Evolutionary conservation across 2,797 vertebrate genomes (phyloP), one percentile per base, ranked within the genome.

Genomic region (Emydoidea blandingii): DNA sequence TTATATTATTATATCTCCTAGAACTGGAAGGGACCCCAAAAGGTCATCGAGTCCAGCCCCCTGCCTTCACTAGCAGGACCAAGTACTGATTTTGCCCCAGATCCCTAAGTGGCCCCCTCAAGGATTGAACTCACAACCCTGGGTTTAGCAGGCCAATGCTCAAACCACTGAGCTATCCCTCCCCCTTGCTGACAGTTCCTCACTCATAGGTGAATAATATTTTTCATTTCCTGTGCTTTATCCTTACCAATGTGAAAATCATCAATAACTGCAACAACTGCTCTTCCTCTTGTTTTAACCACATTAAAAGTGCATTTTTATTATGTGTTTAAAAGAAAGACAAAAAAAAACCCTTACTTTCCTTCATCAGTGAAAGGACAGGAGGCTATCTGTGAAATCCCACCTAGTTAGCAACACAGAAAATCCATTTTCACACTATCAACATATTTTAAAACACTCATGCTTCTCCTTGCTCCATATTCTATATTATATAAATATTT

Each of bases 271-370:
- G 78, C 16, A 56, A 34, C 8, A 81, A 2, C 29, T 96, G 11
- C 10, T 83, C 15, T 84, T 90, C 79, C 31, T 44, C 25, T 81
- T 87, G 4, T 50, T 94, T 96, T 93, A 83, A 92, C 78, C 34
- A 87, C 25, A 49, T 5, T 78, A 83, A 12, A 86, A 94, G 59
- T 76, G 0, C 0, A 21, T 88, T 86, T 86, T 89, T 52, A 83
- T 23, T 47, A 1, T 8, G 41, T 88, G 29, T 5, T 90, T 23
- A 3, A 6, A 76, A 79, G 27, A 0, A 49, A 53, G 18, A 4
- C 1, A 19, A 18, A 27, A 1, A 53, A 83, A 57, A 0, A n/a
- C 0, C 0, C 1, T 1, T 34, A 0, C 1, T 2, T 59, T 1
- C 37, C 12, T 52, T 54, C 76, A 19, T 25, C 18, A 86, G 18